Evolutionary conservation across 2,113 vertebrate species (phyloP), one percentile per base, ranked within the genome.

Genomic region (Lampris incognitus): DNA sequence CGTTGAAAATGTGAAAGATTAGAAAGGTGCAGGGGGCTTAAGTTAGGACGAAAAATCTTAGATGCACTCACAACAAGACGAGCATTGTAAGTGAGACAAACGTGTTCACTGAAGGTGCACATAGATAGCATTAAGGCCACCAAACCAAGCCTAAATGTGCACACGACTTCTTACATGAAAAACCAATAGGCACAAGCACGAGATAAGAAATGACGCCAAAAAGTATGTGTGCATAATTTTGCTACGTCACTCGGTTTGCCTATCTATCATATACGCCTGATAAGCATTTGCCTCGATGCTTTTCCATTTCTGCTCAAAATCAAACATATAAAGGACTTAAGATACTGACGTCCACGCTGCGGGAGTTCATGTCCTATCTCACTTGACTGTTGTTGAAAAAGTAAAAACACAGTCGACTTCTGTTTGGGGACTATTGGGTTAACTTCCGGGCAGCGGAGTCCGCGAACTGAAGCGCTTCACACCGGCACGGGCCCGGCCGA

Each of bases 341-440:
- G 9, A 73, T 57, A 54, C 42, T 61, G 0, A 74, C 2, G 24
- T 8, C 0, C 11, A 38, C 46, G 48, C 58, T 65, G 42, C 42
- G 24, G 2, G n/a, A 64, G 41, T 67, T 57, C 38, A 9, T 39
- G 6, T 13, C 37, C 51, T n/a, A n/a, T 0, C 51, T 50, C 6
- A 49, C 0, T 58, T 10, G 51, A n/a, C 4, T 40, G 62, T 72
- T 44, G 38, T 58, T 3, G 5, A 44, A 36, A 38, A 39, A 71
- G 2, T 73, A 62, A 40, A 39, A 11, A 38, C 1, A 75, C 41
- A 48, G 62, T 79, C 66, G 0, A 69, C 58, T 81, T 86, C 58
- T 63, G 75, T 78, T 64, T 78, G 83, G 86, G 77, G 81, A 83
- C 40, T 88, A 87, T 62, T 89, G 86, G 81, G 86, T 91, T 88